Base-by-base conservation (phyloP, 2,888 invertebrate genomes). In the Colostygia pectinataria region DNA sequence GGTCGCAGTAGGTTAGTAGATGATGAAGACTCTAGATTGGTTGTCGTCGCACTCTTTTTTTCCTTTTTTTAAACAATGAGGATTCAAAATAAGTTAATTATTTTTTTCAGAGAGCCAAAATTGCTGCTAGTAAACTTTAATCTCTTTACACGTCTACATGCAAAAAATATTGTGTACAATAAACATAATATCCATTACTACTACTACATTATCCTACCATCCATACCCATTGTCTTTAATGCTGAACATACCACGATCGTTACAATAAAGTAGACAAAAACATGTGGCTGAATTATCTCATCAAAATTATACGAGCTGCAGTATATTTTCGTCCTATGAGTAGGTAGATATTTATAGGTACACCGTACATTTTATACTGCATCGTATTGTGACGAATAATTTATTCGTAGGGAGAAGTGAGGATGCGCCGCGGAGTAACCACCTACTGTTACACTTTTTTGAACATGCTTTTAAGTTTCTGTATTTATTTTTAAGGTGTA, bases 251-350 rank as follows among this genome's bases (percentile, higher is more conserved):
- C 29, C 34, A 12, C n/a, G 29, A 40, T 40, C 40, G 24, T 40
- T 40, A 46, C 15, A 34, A 20, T 27, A 38, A 33, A 45, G 10
- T 44, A 24, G 39, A 18, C 34, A 29, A 23, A 18, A 40, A 41
- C 51, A 52, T 49, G 28, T 52, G 39, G 29, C 27, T 43, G 42
- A 34, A 46, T 52, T 46, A 52, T 38, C 46, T 46, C 46, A 34
- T 44, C 31, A 39, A 36, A 48, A 39, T 33, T 25, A 33, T 28
- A 32, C 20, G 18, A 31, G 34, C 9, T 18, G 23, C 28, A 36
- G 34, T 40, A 8, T 50, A 44, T 50, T 50, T 50, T 44, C 0
- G 43, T 43, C n/a, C 9, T 34, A 27, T 3, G 18, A 28, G 31
- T 14, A 20, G 20, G 20, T 6, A 5, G 20, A 20, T 20, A 20